Evolutionary conservation across 2,797 vertebrate genomes (phyloP).

Genomic region (Malacoctenus gilli): DNA sequence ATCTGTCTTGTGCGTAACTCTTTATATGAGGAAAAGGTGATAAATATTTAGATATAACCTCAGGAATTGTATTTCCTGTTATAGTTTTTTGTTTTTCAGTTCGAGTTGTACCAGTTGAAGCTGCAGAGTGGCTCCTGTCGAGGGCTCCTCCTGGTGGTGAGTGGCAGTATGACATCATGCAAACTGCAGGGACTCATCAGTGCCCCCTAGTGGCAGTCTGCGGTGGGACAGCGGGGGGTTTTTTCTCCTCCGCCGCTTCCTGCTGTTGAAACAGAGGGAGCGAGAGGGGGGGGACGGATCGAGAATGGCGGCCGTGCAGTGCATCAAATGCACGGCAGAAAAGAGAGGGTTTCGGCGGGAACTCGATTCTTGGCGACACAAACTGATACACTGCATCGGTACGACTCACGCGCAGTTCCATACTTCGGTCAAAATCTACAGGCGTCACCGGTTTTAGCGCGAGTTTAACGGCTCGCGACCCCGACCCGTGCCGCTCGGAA

Average conservation of each 20-base stretch:
- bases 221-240: too few relatives aligned
- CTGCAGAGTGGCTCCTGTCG: too few relatives aligned
- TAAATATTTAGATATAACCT: too few relatives aligned
- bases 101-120: too few relatives aligned
- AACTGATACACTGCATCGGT: slow-evolving; percentile 96
- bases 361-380: slow-evolving; percentile 97
- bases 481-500: slow-evolving; percentile 27
- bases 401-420: slow-evolving; percentile 69
- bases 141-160: too few relatives aligned
- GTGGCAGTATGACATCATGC: too few relatives aligned
- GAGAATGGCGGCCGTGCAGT: slow-evolving; percentile 98
- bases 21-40: too few relatives aligned
- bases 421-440: slow-evolving; percentile 19
- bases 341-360: slow-evolving; percentile 96
- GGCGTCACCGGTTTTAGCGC: slow-evolving; percentile 8
- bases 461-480: slow-evolving; percentile 5
- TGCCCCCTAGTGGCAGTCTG: too few relatives aligned
- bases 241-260: slow-evolving; percentile 11
- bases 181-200: too few relatives aligned
- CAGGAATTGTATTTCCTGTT: too few relatives aligned
- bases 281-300: slow-evolving; percentile 76
- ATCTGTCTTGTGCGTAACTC: too few relatives aligned
- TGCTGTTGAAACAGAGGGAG: slow-evolving; percentile 28
- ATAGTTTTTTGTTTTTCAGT: too few relatives aligned
- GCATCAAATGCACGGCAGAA: slow-evolving; percentile 94